A percentile compares a stretch with the other conserved stretches of the same genome.
phyloP scores from a whole-genome alignment of 2,888 invertebrate genomes.

The Melanchra persicariae region DNA sequence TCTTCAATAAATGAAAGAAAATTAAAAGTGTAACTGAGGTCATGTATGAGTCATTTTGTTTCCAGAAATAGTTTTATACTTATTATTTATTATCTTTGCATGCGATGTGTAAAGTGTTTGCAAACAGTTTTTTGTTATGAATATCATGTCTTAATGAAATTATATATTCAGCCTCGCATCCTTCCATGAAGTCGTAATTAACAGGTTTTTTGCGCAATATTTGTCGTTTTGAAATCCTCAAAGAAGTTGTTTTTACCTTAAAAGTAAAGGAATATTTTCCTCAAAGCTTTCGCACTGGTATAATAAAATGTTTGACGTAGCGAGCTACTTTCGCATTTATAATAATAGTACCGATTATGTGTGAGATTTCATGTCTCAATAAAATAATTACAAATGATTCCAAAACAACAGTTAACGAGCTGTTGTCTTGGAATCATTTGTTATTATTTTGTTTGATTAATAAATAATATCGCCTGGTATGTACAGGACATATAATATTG shows the following conservation, averaged over 20 bases:
- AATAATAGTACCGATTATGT: no score
- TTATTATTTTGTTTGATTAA: neutral
- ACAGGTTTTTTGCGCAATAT: conserved; percentile 23
- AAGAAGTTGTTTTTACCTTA: neutral
- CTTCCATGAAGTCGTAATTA: conserved; percentile 30
- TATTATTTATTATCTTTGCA: conserved; percentile 9
- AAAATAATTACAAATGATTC: no score
- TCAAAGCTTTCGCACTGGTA: neutral
- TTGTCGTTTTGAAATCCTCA: conserved; percentile 8
- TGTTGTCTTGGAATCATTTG: neutral
- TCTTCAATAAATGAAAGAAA: no score
- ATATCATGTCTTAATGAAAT: conserved; percentile 26
- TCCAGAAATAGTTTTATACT: neutral
- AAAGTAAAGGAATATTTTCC: conserved; percentile 1
- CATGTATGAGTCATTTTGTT: conserved; percentile 9
- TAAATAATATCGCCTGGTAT: neutral
- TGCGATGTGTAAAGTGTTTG: conserved; percentile 15
- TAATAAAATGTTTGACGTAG: neutral
- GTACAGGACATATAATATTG: no score
- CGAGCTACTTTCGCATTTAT: no score
- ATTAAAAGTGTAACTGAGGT: conserved; percentile 1
- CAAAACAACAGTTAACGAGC: no score
- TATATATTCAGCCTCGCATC: conserved; percentile 33
- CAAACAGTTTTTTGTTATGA: conserved; percentile 23
- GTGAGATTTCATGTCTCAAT: no score